Base-by-base conservation (phyloP, 2,888 invertebrate genomes). In the Pristionchus exspectatus region DNA sequence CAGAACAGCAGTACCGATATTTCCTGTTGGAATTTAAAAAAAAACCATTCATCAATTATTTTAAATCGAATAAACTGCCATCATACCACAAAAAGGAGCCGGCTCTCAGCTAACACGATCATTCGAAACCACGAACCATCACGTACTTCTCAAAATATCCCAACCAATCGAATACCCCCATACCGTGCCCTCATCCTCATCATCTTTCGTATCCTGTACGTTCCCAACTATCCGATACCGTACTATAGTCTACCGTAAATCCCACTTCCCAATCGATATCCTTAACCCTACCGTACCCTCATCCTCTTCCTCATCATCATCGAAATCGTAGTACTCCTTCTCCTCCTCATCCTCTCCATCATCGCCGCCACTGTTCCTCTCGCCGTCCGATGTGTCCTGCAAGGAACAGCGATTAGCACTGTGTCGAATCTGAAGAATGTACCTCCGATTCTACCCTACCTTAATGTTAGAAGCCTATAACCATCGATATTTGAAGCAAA, bases 241-340 rank as follows among this genome's bases (percentile, higher is more conserved):
- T 50, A 50, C 44, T 12, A 12, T 27, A 33, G 5, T 2, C 14
- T 27, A 72, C 30, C 27, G 30, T 30, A 72, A 3, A 4, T 30
- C 24, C 72, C 72, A 72, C 27, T 16, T 14, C 21, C 30, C 24
- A 44, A 24, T 81, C 4, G 5, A 5, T 21, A 50, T 10, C 16
- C 74, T 33, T 33, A 7, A 3, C 9, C 33, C 16, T 74, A 74
- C 50, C 54, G 81, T 72, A 72, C 30, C 72, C 72, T 86, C 86
- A 12, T 85, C 85, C 30, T 87, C 87, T 33, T 66, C 87, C 24
- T 38, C 69, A 3, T 66, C 69, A 3, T 66, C 86, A 38, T 86
- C 33, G 24, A 50, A 50, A 50, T 50, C 44, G 44, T 50, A 50
- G 44, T 38, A n/a, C 59, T 27, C 86, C 27, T 69, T 69, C 14